Percentiles rank a stretch among this genome's conserved stretches.
Conservation (phyloP, 2,888 invertebrate genomes). For the Cylloceria caligata region DNA sequence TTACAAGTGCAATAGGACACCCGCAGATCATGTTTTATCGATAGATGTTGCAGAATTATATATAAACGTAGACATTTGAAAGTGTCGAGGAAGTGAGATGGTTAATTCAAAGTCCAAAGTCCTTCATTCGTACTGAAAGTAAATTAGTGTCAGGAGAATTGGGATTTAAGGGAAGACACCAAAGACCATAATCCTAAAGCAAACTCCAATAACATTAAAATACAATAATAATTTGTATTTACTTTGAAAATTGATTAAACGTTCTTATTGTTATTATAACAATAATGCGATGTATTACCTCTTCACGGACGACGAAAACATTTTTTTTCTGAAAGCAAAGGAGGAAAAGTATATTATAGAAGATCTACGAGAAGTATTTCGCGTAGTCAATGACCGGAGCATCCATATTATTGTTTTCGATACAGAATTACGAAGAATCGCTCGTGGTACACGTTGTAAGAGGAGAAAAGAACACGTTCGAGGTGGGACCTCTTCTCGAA, state of each 20-base stretch:
- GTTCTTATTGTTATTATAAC: background rate
- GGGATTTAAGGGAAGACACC: no score
- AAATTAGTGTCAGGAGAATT: no score
- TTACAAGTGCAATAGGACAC: no score
- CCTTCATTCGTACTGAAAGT: no score
- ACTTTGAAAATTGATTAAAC: background rate
- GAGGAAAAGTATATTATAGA: background rate
- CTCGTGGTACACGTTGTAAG: background rate
- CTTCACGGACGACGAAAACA: background rate
- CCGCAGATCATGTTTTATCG: no score
- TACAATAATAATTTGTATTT: background rate
- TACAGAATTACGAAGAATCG: slow-evolving; percentile 25
- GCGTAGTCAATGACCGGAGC: background rate
- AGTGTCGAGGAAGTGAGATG: no score
- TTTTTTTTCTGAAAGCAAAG: background rate
- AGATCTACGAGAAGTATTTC: background rate
- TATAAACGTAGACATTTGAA: no score
- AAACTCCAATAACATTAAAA: no score
- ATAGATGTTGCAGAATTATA: no score
- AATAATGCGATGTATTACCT: no score
- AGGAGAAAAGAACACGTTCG: background rate
- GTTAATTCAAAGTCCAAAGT: no score
- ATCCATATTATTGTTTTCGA: slow-evolving; percentile 31
- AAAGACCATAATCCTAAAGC: no score
- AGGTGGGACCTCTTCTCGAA: background rate